phyloP scores from a whole-genome alignment of 2,888 invertebrate species.

The Rhagonycha lutea region DNA sequence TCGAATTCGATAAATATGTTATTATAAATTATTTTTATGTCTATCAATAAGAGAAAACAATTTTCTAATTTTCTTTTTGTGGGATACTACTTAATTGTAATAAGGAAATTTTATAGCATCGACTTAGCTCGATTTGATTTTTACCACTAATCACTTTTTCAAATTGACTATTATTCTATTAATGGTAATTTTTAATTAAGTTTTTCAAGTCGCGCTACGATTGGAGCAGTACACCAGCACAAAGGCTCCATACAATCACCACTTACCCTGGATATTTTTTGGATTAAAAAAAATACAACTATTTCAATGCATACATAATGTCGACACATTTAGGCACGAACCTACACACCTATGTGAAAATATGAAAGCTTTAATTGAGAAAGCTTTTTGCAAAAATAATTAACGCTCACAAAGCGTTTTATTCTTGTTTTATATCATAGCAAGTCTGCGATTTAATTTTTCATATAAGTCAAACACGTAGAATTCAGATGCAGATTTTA shows the following conservation, averaged over 20 bases:
- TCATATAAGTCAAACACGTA: slow-evolving; percentile 37
- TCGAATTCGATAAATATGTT: slow-evolving; percentile 1
- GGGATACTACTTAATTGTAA: not conserved
- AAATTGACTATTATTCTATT: not conserved
- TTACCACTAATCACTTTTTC: not conserved
- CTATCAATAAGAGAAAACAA: not conserved
- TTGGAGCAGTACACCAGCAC: not conserved
- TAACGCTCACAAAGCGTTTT: slow-evolving; percentile 33
- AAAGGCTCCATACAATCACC: not conserved
- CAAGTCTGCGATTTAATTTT: slow-evolving; percentile 33
- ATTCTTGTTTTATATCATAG: slow-evolving; percentile 33
- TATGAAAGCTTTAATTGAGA: slow-evolving; percentile 29
- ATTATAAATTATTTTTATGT: slow-evolving; percentile 3
- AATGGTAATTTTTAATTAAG: not conserved
- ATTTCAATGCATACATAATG: not conserved
- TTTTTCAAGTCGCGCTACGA: not conserved
- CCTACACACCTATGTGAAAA: not conserved
- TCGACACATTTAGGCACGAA: slow-evolving; percentile 9
- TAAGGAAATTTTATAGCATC: not conserved
- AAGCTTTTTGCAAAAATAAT: slow-evolving; percentile 30
- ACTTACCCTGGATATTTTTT: not conserved
- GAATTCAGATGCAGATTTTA: slow-evolving; percentile 49
- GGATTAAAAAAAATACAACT: not conserved
- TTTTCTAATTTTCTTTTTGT: not conserved
- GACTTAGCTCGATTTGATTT: not conserved